Evolutionary conservation across 2,888 invertebrate genomes (phyloP), one percentile per base, ranked within the genome.

Genomic region (Plusia festucae): DNA sequence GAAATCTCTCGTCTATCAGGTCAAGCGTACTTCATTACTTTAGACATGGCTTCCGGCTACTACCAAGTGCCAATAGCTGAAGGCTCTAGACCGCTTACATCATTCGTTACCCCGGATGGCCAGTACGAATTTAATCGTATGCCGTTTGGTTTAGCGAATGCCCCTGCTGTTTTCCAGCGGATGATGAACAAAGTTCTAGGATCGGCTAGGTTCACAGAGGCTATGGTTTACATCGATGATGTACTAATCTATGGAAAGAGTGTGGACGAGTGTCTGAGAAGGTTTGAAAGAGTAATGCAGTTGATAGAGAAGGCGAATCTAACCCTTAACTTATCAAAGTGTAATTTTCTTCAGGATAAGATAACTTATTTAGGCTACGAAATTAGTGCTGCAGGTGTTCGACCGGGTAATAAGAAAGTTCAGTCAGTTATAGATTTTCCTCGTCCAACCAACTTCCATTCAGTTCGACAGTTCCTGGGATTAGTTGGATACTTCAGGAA

Each of bases 191-290:
- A 24, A 53, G 44, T 53, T 15, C 53, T 53, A 0, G 53, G 53
- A n/a, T 13, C 6, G 1, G 30, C 20, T 7, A 44, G 53, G 0
- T 20, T 20, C 5, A 53, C 53, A 15, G 53, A 16, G 9, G 60
- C 60, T 13, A 7, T 60, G 4, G 44, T 44, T 0, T 60, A 53
- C 30, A 27, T 53, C 11, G 60, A 60, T 13, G 53, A 60, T 13
- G 27, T 60, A 9, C 18, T 53, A 5, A 11, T 53, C 6, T 22
- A 52, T 2, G 53, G 40, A 7, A 20, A 7, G 11, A 11, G 7
- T 0, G 15, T 60, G 9, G 46, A 54, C 18, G 53, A 60, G 13
- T 53, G 53, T 7, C 46, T 60, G 16, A 8, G 0, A 2, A 27
- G 46, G 5, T n/a, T 54, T 0, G 30, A 54, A 3, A 18, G n/a